A percentile compares a stretch with the other conserved stretches of the same genome.
These are phyloP conservation scores for Drosophila antonietae DNA, from an alignment of 2,888 invertebrate species.

Conservation along the genomic window DNA sequence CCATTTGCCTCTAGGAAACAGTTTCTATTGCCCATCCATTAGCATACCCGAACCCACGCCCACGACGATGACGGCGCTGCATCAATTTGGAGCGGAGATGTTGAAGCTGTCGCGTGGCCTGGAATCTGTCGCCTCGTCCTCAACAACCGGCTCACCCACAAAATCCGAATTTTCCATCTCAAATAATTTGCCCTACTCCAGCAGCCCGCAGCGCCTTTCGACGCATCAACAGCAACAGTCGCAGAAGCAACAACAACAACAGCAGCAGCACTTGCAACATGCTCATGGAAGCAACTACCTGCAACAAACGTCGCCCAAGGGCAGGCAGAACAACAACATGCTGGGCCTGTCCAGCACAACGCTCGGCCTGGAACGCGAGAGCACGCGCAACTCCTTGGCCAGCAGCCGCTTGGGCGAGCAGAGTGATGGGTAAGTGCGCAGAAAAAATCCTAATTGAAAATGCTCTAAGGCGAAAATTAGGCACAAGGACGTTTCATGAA, in stretches of 20 bases:
- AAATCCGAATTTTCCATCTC: constrained; percentile 82
- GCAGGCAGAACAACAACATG: constrained; percentile 42
- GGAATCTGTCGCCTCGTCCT: constrained; percentile 88
- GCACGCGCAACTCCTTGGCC: constrained; percentile 68
- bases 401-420: constrained; percentile 72
- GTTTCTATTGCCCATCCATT: not conserved
- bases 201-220: constrained; percentile 69
- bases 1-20: not conserved
- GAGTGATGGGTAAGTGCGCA: constrained; percentile 63
- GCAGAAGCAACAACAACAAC: constrained; percentile 53
- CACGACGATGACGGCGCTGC: constrained; percentile 93
- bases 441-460: constrained; percentile 14
- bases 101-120: constrained; percentile 92
- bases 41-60: constrained; percentile 90
- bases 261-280: constrained; percentile 40
- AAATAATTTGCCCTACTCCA: constrained; percentile 72
- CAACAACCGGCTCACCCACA: constrained; percentile 81
- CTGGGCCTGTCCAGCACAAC: constrained; percentile 62
- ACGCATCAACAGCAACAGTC: constrained; percentile 54
- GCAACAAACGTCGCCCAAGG: constrained; percentile 57
- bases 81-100: constrained; percentile 95
- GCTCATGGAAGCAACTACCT: constrained; percentile 45
- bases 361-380: constrained; percentile 64
- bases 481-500: constrained; percentile 1
- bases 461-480: constrained; percentile 5